Evolutionary conservation across 2,888 invertebrate species (phyloP).

Genomic region (Dasysyrphus albostriatus): DNA sequence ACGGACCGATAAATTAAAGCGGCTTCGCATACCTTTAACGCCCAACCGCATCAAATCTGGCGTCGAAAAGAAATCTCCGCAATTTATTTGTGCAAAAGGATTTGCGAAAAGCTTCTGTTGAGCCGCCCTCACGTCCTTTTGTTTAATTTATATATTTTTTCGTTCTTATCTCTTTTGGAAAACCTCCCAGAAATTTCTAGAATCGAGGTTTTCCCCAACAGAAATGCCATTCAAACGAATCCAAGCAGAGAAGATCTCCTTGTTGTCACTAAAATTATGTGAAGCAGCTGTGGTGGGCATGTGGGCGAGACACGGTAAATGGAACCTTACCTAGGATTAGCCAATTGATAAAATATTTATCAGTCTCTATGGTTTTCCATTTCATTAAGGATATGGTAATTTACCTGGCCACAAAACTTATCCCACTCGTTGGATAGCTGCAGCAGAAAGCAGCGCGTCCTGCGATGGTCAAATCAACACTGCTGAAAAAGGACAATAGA

Average conservation of each 20-base stretch:
- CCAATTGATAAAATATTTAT: slow-evolving; percentile 75
- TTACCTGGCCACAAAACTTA: slow-evolving; percentile 66
- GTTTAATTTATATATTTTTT: slow-evolving; percentile 63
- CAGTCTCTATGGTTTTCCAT: slow-evolving; percentile 71
- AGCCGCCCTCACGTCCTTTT: slow-evolving; percentile 59
- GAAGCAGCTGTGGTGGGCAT: slow-evolving; percentile 4
- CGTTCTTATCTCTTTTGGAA: slow-evolving; percentile 65
- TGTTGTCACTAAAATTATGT: slow-evolving; percentile 26
- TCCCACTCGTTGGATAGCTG: slow-evolving; percentile 28
- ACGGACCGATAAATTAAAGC: slow-evolving; percentile 74
- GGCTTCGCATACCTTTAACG: slow-evolving; percentile 65
- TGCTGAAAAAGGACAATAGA: slow-evolving; percentile 39
- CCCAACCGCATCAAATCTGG: slow-evolving; percentile 74
- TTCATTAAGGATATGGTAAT: slow-evolving; percentile 73
- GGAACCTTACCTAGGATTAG: slow-evolving; percentile 57
- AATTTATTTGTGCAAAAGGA: slow-evolving; percentile 75
- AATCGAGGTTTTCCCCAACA: slow-evolving; percentile 6
- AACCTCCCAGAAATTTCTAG: slow-evolving; percentile 37
- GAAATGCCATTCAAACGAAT: slow-evolving; percentile 17
- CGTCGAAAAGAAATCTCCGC: slow-evolving; percentile 74
- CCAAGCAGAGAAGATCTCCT: slow-evolving; percentile 17
- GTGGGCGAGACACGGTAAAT: neutral
- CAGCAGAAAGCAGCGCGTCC: neutral
- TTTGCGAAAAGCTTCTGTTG: slow-evolving; percentile 66
- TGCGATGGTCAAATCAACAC: neutral